Percentiles rank a stretch among this genome's conserved stretches.
Evolutionary conservation across 2,797 vertebrate genomes (phyloP).

Genomic region (Gallinago nigripennis): DNA sequence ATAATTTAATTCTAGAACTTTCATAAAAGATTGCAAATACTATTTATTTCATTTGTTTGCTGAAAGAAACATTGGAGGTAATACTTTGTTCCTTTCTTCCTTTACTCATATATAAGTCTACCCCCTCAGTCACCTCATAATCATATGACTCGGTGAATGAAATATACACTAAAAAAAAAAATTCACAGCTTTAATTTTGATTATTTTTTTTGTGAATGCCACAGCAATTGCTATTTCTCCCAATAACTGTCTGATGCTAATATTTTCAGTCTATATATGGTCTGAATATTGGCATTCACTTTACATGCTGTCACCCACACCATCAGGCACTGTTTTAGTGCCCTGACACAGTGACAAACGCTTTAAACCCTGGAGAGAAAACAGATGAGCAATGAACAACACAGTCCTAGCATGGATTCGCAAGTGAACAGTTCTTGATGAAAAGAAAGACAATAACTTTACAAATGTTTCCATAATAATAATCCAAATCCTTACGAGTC

Average conservation of each 20-base stretch:
- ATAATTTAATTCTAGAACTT: background rate
- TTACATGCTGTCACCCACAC: background rate
- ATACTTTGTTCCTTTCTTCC: background rate
- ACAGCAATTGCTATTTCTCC: background rate
- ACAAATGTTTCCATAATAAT: constrained; percentile 15
- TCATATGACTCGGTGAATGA: background rate
- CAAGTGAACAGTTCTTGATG: background rate
- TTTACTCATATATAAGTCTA: background rate
- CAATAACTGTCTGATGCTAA: background rate
- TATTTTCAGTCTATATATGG: background rate
- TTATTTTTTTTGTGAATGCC: background rate
- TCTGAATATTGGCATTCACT: background rate
- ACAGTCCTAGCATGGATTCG: background rate
- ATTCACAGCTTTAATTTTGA: background rate
- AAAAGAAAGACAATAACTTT: constrained; percentile 2
- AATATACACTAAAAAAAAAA: background rate
- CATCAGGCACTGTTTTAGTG: background rate
- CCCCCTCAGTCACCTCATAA: background rate
- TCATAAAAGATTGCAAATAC: background rate
- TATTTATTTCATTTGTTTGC: background rate
- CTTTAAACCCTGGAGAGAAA: background rate
- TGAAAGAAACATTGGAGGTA: background rate
- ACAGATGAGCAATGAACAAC: background rate
- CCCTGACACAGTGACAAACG: rapidly evolving
- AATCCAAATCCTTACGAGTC: background rate